phyloP scores from a whole-genome alignment of 2,888 invertebrate genomes.

The Andrena dorsata region DNA sequence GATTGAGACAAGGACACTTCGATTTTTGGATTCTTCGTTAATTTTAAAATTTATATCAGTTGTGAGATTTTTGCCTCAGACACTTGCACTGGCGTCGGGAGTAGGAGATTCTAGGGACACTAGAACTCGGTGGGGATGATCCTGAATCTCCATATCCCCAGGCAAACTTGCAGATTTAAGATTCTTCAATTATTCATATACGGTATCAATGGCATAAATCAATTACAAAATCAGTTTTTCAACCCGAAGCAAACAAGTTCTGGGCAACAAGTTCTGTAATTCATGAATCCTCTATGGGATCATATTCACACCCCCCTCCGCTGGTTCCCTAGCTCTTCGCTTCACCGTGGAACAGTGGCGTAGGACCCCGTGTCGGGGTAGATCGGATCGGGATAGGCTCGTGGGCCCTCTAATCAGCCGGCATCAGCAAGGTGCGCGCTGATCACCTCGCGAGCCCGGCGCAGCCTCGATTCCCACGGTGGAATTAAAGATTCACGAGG shows the following conservation, averaged over 20 bases:
- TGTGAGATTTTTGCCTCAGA: no score
- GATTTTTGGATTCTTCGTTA: background rate
- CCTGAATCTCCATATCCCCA: no score
- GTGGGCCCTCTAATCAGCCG: conserved; percentile 44
- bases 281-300: background rate
- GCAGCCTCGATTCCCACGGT: conserved; percentile 79
- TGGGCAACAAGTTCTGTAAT: no score
- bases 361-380: background rate
- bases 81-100: no score
- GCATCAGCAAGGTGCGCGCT: conserved; percentile 53
- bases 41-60: background rate
- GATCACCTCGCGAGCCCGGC: conserved; percentile 39
- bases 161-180: no score
- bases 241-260: no score
- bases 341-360: background rate
- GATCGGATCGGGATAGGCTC: conserved; percentile 1
- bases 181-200: no score
- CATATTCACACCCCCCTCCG: background rate
- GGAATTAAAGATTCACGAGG: conserved; percentile 83
- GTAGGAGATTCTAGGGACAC: no score
- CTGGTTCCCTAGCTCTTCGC: background rate
- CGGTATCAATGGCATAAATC: no score
- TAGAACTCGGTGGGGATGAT: no score
- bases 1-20: background rate
- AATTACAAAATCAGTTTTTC: no score